Percentiles rank a stretch among this genome's conserved stretches.
Conservation (phyloP, 2,797 vertebrate species). For the Epinephelus coioides region DNA sequence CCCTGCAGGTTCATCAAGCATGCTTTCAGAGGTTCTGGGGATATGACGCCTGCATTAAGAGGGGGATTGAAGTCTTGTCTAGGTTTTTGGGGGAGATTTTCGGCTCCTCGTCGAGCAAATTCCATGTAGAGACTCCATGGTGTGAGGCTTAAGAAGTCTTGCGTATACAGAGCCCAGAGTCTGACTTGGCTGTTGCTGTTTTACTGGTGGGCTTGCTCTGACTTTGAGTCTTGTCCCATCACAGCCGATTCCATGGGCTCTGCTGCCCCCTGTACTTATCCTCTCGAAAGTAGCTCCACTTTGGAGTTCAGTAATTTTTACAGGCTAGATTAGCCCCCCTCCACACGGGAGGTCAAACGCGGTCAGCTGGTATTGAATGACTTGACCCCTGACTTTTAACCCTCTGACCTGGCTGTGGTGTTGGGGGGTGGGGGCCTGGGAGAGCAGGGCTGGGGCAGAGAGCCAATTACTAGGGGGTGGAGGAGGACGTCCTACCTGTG, state of each 20-base stretch:
- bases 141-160: slow-evolving; percentile 39
- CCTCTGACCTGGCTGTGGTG: slow-evolving; percentile 72
- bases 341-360: slow-evolving; percentile 52
- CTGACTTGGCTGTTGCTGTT: slow-evolving; percentile 32
- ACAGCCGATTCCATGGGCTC: slow-evolving; percentile 18
- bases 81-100: slow-evolving; percentile 31
- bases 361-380: slow-evolving; percentile 73
- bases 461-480: slow-evolving; percentile 87
- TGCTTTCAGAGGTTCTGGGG: slow-evolving; percentile 77
- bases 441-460: slow-evolving; percentile 68
- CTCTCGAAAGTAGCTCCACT: slow-evolving; percentile 37
- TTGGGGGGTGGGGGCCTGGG: slow-evolving; percentile 52
- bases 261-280: slow-evolving; percentile 26
- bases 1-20: slow-evolving; percentile 80
- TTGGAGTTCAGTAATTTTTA: slow-evolving; percentile 64
- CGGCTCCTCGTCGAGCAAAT: slow-evolving; percentile 51
- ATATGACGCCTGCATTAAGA: slow-evolving; percentile 70
- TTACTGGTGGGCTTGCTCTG: slow-evolving; percentile 20
- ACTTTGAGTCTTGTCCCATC: slow-evolving; percentile 34
- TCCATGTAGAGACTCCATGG: slow-evolving; percentile 40
- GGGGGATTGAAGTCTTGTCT: slow-evolving; percentile 67
- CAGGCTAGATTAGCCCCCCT: slow-evolving; percentile 49
- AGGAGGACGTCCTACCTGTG: slow-evolving; percentile 89
- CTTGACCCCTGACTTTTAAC: slow-evolving; percentile 66
- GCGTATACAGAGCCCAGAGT: slow-evolving; percentile 47